Conservation (phyloP, 2,113 vertebrate species). For the Brachionichthys hirsutus region DNA sequence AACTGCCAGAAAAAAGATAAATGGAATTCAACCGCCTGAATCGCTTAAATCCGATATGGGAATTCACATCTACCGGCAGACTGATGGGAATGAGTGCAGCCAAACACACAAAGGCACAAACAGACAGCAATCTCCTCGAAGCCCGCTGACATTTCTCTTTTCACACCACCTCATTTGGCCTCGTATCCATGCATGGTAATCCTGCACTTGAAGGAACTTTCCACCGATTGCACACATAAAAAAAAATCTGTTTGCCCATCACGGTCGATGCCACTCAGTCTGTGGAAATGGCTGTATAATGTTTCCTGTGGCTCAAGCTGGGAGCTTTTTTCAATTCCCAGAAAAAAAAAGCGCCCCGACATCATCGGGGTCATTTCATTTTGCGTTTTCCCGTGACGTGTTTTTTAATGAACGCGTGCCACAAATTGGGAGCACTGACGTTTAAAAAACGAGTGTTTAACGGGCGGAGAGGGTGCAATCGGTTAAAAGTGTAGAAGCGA, state of each 20-base stretch:
- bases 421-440: not conserved
- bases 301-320: not conserved
- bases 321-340: not conserved
- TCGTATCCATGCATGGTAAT: not conserved
- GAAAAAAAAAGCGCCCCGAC: not conserved
- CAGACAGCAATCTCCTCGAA: not conserved
- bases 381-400: not conserved
- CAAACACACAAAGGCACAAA: slow-evolving; percentile 16
- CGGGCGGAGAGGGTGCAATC: not conserved
- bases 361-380: not conserved
- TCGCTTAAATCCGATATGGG: slow-evolving; percentile 29
- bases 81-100: not conserved
- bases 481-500: too few species aligned
- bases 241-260: not conserved
- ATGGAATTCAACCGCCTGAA: slow-evolving; percentile 43
- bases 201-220: not conserved
- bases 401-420: not conserved
- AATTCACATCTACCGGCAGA: slow-evolving; percentile 17
- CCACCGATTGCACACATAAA: not conserved
- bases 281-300: slow-evolving; percentile 1
- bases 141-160: not conserved
- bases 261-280: not conserved
- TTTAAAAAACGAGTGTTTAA: not conserved
- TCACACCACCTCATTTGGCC: not conserved
- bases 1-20: slow-evolving; percentile 63